Base-by-base conservation (phyloP, 2,888 invertebrate genomes). In the Coremacera marginata region DNA sequence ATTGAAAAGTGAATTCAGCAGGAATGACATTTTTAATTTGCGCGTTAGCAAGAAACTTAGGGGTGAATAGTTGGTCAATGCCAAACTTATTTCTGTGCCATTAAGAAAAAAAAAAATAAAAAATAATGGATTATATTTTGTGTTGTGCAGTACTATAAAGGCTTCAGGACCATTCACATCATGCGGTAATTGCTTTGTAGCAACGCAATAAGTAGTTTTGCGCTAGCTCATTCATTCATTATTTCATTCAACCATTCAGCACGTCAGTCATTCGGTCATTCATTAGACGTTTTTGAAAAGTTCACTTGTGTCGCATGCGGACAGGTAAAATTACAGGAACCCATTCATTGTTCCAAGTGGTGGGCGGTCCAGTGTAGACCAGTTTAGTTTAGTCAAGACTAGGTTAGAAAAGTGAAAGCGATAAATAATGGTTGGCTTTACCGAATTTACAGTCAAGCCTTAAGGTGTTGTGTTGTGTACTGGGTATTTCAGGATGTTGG, bases 41-140 rank as follows among this genome's bases (percentile, higher is more conserved):
- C 11, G 11, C 44, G 2, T 44, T 11, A 44, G 2, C 1, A 44
- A 44, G 44, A 11, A 37, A 5, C 1, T 14, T 1, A 11, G 14
- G 44, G 44, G 44, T 44, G 44, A 44, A 44, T 44, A 1, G 44
- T 14, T 44, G 44, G 44, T 44, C 44, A 44, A 44, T 11, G 44
- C 44, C 44, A 44, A 44, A 11, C 14, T 44, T 1, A 44, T 44
- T 44, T 44, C 14, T 44, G 44, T 11, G 44, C 11, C 44, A 44
- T 44, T 44, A n/a, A n/a, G 44, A 44, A 44, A 3, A n/a, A 55
- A 80, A 81, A 84, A 82, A 84, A 82, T 83, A 85, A 85, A 84
- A 85, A 85, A 85, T 85, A 85, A 85, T 85, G 84, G 84, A 85
- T 84, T 84, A 84, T 83, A 82, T 84, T 82, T 83, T 83, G 84